These are phyloP conservation scores for Smittia sp. DNA, from an alignment of 2,888 invertebrate species.

Conservation along the genomic window DNA sequence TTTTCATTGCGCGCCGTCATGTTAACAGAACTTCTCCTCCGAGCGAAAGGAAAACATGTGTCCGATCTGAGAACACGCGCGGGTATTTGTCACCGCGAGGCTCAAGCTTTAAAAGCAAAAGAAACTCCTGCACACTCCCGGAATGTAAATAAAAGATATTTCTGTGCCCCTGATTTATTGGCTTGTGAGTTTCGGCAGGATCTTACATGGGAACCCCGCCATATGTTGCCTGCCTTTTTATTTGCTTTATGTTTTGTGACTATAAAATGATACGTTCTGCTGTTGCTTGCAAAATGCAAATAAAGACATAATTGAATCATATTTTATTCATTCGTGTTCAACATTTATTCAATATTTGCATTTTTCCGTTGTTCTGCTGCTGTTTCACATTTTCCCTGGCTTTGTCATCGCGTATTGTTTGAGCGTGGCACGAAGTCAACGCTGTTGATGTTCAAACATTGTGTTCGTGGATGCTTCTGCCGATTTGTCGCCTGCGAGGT, in stretches of 20 bases:
- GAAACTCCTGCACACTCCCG: background rate
- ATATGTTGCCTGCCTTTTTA: background rate
- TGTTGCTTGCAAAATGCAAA: slow-evolving; percentile 12
- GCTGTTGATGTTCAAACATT: background rate
- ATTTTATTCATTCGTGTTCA: slow-evolving; percentile 9
- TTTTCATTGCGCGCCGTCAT: background rate
- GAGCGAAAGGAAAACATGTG: too few species aligned
- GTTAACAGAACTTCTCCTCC: background rate
- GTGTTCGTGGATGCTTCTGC: background rate
- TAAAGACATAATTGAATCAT: slow-evolving; percentile 12
- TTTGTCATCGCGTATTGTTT: background rate
- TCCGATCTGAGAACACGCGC: too few species aligned
- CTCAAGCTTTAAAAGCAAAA: background rate
- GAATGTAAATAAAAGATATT: slow-evolving; percentile 2
- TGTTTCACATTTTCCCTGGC: background rate
- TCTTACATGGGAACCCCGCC: background rate
- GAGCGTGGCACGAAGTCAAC: slow-evolving; percentile 2
- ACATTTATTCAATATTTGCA: slow-evolving; percentile 12
- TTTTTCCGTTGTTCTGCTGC: background rate
- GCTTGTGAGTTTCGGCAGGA: background rate
- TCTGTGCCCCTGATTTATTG: background rate
- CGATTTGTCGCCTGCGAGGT: background rate
- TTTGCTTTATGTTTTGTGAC: slow-evolving; percentile 12
- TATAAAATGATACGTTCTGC: slow-evolving; percentile 12
- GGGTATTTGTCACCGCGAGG: background rate